phyloP scores from a whole-genome alignment of 2,888 invertebrate genomes.

The Ennomos erosarius region DNA sequence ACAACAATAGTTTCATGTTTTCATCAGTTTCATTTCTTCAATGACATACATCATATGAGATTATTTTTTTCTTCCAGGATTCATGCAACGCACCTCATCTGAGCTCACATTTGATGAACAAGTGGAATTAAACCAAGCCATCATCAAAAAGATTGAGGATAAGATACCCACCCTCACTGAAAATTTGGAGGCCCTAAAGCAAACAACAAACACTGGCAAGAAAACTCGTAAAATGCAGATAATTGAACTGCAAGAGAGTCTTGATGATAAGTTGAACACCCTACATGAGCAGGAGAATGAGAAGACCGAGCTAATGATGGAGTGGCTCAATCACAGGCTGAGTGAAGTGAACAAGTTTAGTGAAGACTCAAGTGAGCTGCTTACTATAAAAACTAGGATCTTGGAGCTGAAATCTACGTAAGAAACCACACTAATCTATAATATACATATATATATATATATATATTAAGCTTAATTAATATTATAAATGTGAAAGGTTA shows the following conservation, averaged over 20 bases:
- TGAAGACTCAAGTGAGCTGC: slow-evolving; percentile 64
- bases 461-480: too few species aligned
- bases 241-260: slow-evolving; percentile 62
- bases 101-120: slow-evolving; percentile 77
- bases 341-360: slow-evolving; percentile 64
- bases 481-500: too few species aligned
- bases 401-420: slow-evolving; percentile 79
- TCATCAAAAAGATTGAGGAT: slow-evolving; percentile 67
- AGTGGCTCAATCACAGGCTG: slow-evolving; percentile 74
- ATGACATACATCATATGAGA: too few species aligned
- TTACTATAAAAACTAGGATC: slow-evolving; percentile 69
- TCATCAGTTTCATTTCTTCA: too few species aligned
- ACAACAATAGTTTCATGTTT: too few species aligned
- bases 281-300: slow-evolving; percentile 73
- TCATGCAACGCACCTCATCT: slow-evolving; percentile 64
- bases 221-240: slow-evolving; percentile 56
- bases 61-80: slow-evolving; percentile 53
- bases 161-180: slow-evolving; percentile 64
- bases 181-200: slow-evolving; percentile 63
- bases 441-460: too few species aligned
- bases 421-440: slow-evolving; percentile 48
- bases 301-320: slow-evolving; percentile 73
- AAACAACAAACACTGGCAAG: slow-evolving; percentile 41
- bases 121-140: slow-evolving; percentile 70
- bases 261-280: slow-evolving; percentile 66